A percentile compares a stretch with the other conserved stretches of the same genome.
Conservation (phyloP, 2,888 invertebrate genomes). For the Drosophila cognata region DNA sequence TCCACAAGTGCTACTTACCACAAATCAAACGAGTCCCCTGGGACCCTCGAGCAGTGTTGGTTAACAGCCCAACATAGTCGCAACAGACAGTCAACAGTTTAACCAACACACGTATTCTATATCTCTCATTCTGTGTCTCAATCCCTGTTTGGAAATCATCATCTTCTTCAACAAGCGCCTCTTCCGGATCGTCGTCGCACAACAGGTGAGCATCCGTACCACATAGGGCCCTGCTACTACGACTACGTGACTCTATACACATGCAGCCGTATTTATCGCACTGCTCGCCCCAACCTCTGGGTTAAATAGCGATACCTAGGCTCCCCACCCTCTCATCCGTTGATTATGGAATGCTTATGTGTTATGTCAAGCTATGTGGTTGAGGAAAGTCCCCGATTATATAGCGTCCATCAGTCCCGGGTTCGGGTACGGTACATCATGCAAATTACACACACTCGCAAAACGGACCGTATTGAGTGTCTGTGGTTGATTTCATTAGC, state of each 20-base stretch:
- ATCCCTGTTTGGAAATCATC: not conserved
- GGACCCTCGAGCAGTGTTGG: slow-evolving; percentile 47
- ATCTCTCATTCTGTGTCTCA: not conserved
- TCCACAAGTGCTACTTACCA: slow-evolving; percentile 65
- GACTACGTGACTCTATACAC: slow-evolving; percentile 68
- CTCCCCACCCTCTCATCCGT: slow-evolving; percentile 2
- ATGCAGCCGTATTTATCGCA: slow-evolving; percentile 46
- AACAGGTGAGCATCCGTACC: slow-evolving; percentile 46
- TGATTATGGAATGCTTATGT: slow-evolving; percentile 27
- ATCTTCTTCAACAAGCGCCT: slow-evolving; percentile 6
- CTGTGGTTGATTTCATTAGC: slow-evolving; percentile 2
- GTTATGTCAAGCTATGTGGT: slow-evolving; percentile 26
- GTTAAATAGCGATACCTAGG: not conserved
- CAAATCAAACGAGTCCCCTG: slow-evolving; percentile 23
- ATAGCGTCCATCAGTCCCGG: slow-evolving; percentile 12
- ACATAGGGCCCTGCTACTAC: not conserved
- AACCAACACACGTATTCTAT: slow-evolving; percentile 10
- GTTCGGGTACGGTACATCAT: slow-evolving; percentile 4
- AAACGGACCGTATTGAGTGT: not conserved
- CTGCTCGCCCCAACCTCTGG: slow-evolving; percentile 3
- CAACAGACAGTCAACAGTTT: slow-evolving; percentile 45
- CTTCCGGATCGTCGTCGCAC: slow-evolving; percentile 29
- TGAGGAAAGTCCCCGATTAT: slow-evolving; percentile 40
- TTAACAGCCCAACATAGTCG: slow-evolving; percentile 21
- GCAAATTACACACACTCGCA: slow-evolving; percentile 1